A percentile compares a stretch with the other conserved stretches of the same genome.
These are phyloP conservation scores for Antheraea pernyi DNA, from an alignment of 1,140 invertebrate species.

Conservation along the genomic window DNA sequence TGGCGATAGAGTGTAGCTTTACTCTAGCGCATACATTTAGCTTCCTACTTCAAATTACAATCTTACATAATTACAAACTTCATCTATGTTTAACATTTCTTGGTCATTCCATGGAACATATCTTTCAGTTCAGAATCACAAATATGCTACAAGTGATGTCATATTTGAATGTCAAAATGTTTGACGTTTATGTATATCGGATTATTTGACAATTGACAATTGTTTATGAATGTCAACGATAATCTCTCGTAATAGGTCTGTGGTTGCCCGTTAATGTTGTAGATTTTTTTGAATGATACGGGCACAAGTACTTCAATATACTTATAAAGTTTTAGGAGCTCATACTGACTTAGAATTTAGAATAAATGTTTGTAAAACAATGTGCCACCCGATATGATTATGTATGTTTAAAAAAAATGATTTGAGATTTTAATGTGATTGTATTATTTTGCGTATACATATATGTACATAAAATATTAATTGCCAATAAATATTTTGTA, in stretches of 20 bases:
- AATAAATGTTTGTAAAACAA: constrained; percentile 45
- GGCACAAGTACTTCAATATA: constrained; percentile 69
- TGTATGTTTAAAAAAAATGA: constrained; percentile 27
- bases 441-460: constrained; percentile 21
- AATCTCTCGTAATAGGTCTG: not conserved
- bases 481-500: constrained; percentile 36
- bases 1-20: too few species aligned
- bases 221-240: too few species aligned
- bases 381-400: constrained; percentile 50
- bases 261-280: not conserved
- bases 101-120: too few species aligned
- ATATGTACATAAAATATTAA: constrained; percentile 17
- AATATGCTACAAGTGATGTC: too few species aligned
- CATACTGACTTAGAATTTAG: constrained; percentile 18
- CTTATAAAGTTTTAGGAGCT: not conserved
- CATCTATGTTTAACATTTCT: too few species aligned
- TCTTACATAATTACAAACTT: too few species aligned
- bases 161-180: not conserved
- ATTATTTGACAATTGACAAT: not conserved
- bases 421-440: constrained; percentile 43
- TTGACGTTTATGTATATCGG: not conserved
- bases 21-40: too few species aligned
- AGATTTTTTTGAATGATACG: constrained; percentile 12
- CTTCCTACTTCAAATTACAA: too few species aligned
- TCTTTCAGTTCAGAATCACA: too few species aligned